Base-by-base conservation (phyloP, 1,140 invertebrate genomes). In the Bactericera cockerelli region DNA sequence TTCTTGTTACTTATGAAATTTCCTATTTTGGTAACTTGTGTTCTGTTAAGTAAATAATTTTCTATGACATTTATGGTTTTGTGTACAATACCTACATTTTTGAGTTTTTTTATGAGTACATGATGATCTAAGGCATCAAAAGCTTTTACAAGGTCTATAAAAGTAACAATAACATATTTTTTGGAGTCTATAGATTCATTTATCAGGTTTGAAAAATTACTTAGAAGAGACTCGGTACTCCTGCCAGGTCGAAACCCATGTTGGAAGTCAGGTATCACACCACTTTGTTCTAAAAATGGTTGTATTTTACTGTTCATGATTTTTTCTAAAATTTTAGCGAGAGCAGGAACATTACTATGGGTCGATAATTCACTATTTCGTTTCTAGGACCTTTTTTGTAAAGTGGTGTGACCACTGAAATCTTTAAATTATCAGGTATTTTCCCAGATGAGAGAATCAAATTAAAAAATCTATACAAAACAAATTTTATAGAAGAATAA, bases 301-400 rank as follows among this genome's bases (percentile, higher is more conserved):
- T 49, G 42, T 10, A 49, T 49, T 49, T 49, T 49, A 49, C 19
- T 16, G 19, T 22, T 49, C 3, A 49, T 49, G 6, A n/a, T 49
- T 49, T 49, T 49, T 49, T 49, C 42, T 22, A 49, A 49, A 10
- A 49, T 49, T 49, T 49, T 49, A 19, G 42, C 42, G 19, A 49
- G 19, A 4, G 42, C 42, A 49, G 22, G 42, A 22, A 49, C 42
- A 49, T 49, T 49, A 6, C 42, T 16, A 49, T 16, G n/a, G 42
- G 42, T 22, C 42, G 6, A 49, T 49, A 49, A 49, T 49, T 49
- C 19, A 10, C 19, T 6, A 49, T 49, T 6, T 49, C 42, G 19
- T 49, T n/a, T 49, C 19, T 49, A 6, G 8, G 4, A 49, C 19
- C n/a, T 49, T 49, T 49, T n/a, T 49, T 49, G 22, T 49, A 22